Conservation (phyloP, 2,113 vertebrate genomes). For the Salminus brasiliensis region DNA sequence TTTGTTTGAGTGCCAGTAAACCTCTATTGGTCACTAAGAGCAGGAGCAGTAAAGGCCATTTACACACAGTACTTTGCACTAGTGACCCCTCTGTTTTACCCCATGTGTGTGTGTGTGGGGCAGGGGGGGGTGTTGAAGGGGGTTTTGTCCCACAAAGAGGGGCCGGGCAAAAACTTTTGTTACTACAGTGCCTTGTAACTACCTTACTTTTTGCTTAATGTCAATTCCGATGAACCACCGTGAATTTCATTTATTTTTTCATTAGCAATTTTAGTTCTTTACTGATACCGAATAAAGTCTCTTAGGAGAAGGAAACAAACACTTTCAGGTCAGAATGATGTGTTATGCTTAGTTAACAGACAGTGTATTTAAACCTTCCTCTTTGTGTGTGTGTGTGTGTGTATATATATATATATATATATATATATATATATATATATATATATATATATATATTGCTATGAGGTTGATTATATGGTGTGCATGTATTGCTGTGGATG, state of each 20-base stretch:
- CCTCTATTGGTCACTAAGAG: conserved; percentile 22
- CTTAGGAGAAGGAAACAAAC: conserved; percentile 58
- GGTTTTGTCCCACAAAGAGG: conserved; percentile 1
- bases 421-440: conserved; percentile 67
- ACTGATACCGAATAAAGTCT: neutral
- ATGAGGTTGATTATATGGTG: conserved; percentile 54
- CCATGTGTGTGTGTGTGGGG: too few species aligned
- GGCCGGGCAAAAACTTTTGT: conserved; percentile 67
- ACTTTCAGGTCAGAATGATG: conserved; percentile 72
- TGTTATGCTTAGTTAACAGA: conserved; percentile 56
- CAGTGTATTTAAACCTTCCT: conserved; percentile 74
- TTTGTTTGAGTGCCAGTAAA: conserved; percentile 13
- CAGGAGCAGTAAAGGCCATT: conserved; percentile 67
- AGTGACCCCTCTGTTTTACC: conserved; percentile 62
- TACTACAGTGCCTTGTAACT: conserved; percentile 50
- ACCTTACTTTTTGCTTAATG: conserved; percentile 30
- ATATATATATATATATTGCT: conserved; percentile 71
- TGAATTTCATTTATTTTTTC: neutral
- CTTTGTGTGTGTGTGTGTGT: conserved; percentile 59
- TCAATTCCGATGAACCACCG: too few species aligned
- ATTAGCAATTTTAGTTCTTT: neutral
- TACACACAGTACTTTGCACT: conserved; percentile 82
- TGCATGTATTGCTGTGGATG: conserved; percentile 68
- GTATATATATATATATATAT: conserved; percentile 75
- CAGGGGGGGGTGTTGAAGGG: conserved; percentile 29